These are phyloP conservation scores for Thereuonema tuberculata DNA, from an alignment of 1,140 invertebrate genomes.

Conservation along the genomic window DNA sequence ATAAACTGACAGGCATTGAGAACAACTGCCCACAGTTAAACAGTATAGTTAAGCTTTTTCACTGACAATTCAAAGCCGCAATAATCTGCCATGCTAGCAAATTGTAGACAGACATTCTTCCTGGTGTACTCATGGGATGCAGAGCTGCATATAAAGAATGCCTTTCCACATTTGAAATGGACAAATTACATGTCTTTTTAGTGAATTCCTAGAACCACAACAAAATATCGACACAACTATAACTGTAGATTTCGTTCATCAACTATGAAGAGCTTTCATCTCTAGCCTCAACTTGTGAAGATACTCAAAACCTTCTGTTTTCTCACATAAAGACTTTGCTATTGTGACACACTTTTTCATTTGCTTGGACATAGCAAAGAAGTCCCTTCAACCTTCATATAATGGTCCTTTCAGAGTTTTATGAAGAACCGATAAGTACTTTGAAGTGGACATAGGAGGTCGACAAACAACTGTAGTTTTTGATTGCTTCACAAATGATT, in stretches of 20 bases:
- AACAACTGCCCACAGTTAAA: conserved; percentile 24
- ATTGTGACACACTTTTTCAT: neutral
- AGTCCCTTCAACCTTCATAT: neutral
- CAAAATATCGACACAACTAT: neutral
- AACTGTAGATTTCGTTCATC: neutral
- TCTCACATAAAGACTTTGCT: neutral
- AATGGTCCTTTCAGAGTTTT: neutral
- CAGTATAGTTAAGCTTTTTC: conserved; percentile 23
- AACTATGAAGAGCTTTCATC: neutral
- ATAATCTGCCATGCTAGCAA: neutral
- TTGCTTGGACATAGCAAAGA: neutral
- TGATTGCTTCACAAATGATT: too few relatives aligned
- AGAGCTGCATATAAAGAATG: neutral
- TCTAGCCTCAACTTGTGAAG: neutral
- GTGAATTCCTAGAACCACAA: neutral
- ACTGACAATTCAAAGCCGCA: conserved; percentile 21
- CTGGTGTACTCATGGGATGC: neutral
- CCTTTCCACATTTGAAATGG: neutral
- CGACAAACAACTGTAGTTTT: too few relatives aligned
- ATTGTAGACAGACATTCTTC: neutral
- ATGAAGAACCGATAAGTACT: too few relatives aligned
- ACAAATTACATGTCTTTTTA: neutral
- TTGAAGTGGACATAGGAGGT: too few relatives aligned
- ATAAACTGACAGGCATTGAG: conserved; percentile 14
- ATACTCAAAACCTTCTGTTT: neutral